Evolutionary conservation across 64 coral and sea anemone genomes (phyloP).

Genomic region (Pocillopora verrucosa): DNA sequence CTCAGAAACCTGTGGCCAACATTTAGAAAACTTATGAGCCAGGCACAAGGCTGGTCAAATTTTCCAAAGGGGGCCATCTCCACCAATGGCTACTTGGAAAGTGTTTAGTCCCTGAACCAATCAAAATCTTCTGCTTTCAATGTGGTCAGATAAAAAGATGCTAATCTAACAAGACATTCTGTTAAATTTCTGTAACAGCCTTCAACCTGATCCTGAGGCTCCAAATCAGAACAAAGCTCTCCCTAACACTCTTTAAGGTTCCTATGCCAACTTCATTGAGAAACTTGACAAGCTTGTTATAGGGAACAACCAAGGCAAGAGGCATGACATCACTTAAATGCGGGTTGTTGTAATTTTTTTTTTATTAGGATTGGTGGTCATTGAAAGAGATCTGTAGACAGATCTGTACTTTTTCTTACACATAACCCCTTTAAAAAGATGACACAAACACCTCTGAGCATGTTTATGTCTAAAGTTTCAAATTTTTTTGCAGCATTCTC

Average conservation of each 20-base stretch:
- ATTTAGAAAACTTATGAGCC: no score
- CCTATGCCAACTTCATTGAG: conserved; percentile 55
- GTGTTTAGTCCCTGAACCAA: no score
- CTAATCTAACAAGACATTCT: conserved; percentile 30
- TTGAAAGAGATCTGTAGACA: conserved; percentile 40
- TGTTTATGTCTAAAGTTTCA: conserved; percentile 35
- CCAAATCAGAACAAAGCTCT: conserved; percentile 55
- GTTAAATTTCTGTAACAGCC: conserved; percentile 47
- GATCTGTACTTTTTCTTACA: conserved; percentile 53
- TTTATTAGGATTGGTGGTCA: conserved; percentile 42
- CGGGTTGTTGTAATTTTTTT: conserved; percentile 53
- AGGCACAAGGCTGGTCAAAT: no score
- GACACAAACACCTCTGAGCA: conserved; percentile 49
- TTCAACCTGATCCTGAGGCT: conserved; percentile 41
- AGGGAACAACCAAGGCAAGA: conserved; percentile 55
- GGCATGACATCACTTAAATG: conserved; percentile 52
- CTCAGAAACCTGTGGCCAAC: no score
- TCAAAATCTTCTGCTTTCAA: no score
- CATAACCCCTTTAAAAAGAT: conserved; percentile 50
- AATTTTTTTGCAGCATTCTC: conserved; percentile 16
- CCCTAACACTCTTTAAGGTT: conserved; percentile 56
- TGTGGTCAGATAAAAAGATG: conserved; percentile 8
- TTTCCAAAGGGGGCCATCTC: no score
- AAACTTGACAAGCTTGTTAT: conserved; percentile 58
- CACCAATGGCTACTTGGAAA: no score